Evolutionary conservation across 2,888 invertebrate genomes (phyloP), one percentile per base, ranked within the genome.

Genomic region (Pseudococcus longispinus): DNA sequence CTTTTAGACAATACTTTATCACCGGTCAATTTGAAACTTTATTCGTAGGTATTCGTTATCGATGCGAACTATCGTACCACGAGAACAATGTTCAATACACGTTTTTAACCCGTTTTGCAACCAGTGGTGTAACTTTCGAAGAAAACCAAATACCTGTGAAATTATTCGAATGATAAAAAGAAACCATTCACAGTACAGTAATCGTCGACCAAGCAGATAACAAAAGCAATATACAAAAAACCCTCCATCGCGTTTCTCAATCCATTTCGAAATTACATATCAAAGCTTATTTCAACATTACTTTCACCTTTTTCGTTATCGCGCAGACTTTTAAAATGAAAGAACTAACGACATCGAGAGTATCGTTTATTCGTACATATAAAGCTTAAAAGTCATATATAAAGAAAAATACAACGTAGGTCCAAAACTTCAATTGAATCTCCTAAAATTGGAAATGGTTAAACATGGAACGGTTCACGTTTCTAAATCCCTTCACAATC

Each of bases 341-440:
- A 51, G n/a, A 51, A 60, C 0, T 55, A 60, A 32, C 11, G 29
- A 42, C 20, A 80, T 80, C 77, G 42, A 42, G 77, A 80, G 42
- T 80, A 80, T 42, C 77, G 77, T 80, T 80, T 80, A 80, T 80
- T 80, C 77, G 77, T 80, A 80, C 42, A 42, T 42, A 80, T 23
- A 80, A 80, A 42, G 77, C 42, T 80, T 74, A 70, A 74, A n/a
- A 42, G 77, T 80, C 20, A 42, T 18, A 42, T 80, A 80, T 29
- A 80, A 80, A 80, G 77, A 42, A 37, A 60, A 42, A 29, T 42
- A 80, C 29, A 80, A 80, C 37, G 42, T 42, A 42, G 20, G 77
- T 42, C 42, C 77, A 42, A 80, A 20, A 80, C 42, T 20, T 37
- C 23, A 80, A 37, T 60, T 23, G 15, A 8, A n/a, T 80, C 42